Evolutionary conservation across 2,797 vertebrate genomes (phyloP).

Genomic region (Amphiprion clarkii): DNA sequence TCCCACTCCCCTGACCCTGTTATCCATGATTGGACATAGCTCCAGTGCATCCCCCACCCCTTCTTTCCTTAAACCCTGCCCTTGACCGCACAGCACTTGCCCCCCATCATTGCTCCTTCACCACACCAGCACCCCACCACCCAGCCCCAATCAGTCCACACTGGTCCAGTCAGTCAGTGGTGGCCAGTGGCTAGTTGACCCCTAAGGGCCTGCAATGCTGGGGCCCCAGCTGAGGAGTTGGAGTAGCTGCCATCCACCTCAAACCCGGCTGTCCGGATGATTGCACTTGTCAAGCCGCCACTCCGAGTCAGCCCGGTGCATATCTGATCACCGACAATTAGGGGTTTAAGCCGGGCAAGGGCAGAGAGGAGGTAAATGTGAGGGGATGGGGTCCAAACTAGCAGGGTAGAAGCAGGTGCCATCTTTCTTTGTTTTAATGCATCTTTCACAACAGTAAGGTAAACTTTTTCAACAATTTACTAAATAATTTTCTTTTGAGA

Average conservation of each 20-base stretch:
- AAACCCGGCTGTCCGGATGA: constrained; percentile 85
- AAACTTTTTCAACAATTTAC: not conserved
- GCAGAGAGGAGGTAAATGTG: not conserved
- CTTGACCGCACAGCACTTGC: constrained; percentile 63
- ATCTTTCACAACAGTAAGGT: not conserved
- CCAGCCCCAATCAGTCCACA: constrained; percentile 56
- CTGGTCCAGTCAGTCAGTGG: constrained; percentile 57
- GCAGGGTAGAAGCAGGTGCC: constrained; percentile 33
- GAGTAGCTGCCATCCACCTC: constrained; percentile 88
- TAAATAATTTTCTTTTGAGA: not conserved
- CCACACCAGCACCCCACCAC: constrained; percentile 49
- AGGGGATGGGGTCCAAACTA: not conserved
- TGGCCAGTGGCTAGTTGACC: constrained; percentile 75
- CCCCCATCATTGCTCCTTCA: constrained; percentile 36
- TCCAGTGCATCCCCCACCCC: constrained; percentile 33
- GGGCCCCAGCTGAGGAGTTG: constrained; percentile 85
- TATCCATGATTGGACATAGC: constrained; percentile 46
- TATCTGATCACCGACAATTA: constrained; percentile 86
- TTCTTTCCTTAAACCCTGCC: constrained; percentile 57
- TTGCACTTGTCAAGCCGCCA: constrained; percentile 89
- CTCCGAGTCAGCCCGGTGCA: constrained; percentile 77
- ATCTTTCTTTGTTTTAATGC: constrained; percentile 1
- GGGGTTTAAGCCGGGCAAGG: constrained; percentile 70
- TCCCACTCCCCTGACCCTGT: constrained; percentile 29
- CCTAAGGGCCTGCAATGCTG: constrained; percentile 67